Evolutionary conservation across 30 jellyfish, hydroid and myxozoan species (phyloP), one percentile per base, ranked within the genome.

Genomic region (Aurelia sp.): DNA sequence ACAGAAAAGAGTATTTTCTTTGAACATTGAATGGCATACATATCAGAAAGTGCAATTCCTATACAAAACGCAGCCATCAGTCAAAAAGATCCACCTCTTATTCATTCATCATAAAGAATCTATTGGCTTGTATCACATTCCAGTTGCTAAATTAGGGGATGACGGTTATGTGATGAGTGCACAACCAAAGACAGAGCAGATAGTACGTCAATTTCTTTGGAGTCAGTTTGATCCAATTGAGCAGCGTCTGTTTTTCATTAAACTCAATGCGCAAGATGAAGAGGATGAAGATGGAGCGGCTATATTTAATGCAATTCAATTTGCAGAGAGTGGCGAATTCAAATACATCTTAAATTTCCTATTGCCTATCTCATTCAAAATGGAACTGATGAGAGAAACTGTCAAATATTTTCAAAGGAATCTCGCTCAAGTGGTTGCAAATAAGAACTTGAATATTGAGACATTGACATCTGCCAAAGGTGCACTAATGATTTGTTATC

Each of bases 41-140:
- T 93, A 75, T 48, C 98, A 93, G 81, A 93, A 88, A 67, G 96
- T 93, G 18, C 94, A 88, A 81, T 93, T 93, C 77, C 76, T 92
- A 67, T 79, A 90, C 67, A 74, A 69, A 13, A 69, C 74, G 5
- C 59, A 72, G 8, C 63, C 71, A 58, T 19, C 65, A 35, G 31
- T 30, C n/a, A 60, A 90, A 61, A 74, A 21, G n/a, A 85, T 63
- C 41, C 91, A 72, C n/a, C 51, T 80, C 59, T 20, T 93, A 24
- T 87, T 93, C 51, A 80, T 82, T 35, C 96, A 93, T 67, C 98
- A 93, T 70, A 93, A 86, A 78, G 90, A 88, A 71, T 78, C 96
- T 2, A 88, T 93, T 64, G 96, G 97, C 0, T 72, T 93, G 78
- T 93, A 93, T 53, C 86, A 84, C 48, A 63, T 93, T 21, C 98